Percentiles rank a stretch among this genome's conserved stretches.
phyloP scores from a whole-genome alignment of 2,797 vertebrate genomes.

The Gobionotothen gibberifrons region DNA sequence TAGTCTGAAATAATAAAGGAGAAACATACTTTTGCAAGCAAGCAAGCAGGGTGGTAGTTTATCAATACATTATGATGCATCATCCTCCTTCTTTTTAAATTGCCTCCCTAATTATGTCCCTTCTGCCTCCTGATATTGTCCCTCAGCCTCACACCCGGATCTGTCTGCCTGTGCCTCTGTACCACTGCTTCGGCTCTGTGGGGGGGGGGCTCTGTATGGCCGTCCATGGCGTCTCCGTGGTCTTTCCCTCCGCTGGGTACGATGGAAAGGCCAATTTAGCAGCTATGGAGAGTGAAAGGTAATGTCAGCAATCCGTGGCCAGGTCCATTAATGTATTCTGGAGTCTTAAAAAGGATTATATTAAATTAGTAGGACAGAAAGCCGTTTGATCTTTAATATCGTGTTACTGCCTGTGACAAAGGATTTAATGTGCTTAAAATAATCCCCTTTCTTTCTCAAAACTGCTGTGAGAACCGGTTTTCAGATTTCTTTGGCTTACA shows the following conservation, averaged over 20 bases:
- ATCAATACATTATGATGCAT: too few species aligned
- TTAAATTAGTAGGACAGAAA: not conserved
- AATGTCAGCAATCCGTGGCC: conserved; percentile 32
- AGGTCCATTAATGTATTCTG: not conserved
- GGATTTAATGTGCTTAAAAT: not conserved
- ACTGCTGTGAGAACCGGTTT: not conserved
- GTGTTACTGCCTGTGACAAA: not conserved
- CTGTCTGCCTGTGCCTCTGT: conserved; percentile 88
- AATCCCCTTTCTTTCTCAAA: not conserved
- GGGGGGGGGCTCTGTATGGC: conserved; percentile 86
- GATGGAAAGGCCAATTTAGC: conserved; percentile 84
- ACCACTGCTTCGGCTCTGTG: conserved; percentile 94
- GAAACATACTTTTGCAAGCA: too few species aligned
- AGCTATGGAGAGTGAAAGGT: conserved; percentile 90
- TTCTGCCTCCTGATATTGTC: not conserved
- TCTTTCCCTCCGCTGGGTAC: conserved; percentile 87
- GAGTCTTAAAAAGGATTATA: not conserved
- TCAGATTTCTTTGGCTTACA: not conserved
- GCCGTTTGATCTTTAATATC: conserved; percentile 1
- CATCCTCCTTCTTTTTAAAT: too few species aligned
- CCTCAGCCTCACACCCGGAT: conserved; percentile 74
- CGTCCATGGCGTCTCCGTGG: conserved; percentile 81
- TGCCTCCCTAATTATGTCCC: too few species aligned
- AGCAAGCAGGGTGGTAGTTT: too few species aligned
- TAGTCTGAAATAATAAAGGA: too few species aligned